phyloP scores from a whole-genome alignment of 2,113 vertebrate species.

The Ophthalmolycus amberensis region DNA sequence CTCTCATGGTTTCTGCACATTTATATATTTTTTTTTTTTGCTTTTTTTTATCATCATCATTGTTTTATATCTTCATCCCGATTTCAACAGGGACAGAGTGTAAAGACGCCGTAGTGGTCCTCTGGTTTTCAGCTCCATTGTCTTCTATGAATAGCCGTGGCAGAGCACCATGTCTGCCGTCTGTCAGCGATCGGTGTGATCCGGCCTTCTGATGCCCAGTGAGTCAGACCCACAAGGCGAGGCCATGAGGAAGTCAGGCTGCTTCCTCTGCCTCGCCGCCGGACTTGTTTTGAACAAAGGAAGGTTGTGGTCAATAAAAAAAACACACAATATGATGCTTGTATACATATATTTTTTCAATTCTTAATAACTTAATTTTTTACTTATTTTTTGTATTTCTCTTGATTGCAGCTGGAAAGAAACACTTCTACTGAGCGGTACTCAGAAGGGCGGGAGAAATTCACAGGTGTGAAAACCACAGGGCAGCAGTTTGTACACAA shows the following conservation, averaged over 20 bases:
- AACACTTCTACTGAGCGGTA: neutral
- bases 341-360: neutral
- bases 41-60: neutral
- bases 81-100: neutral
- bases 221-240: conserved; percentile 75
- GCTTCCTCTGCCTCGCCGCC: conserved; percentile 70
- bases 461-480: conserved; percentile 65
- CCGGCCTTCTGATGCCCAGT: conserved; percentile 52
- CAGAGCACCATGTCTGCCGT: conserved; percentile 7
- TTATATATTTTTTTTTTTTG: neutral
- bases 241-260: conserved; percentile 67
- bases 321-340: neutral
- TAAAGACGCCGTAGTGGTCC: neutral
- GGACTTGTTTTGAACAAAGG: conserved; percentile 66
- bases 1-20: neutral
- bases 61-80: neutral
- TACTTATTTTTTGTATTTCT: neutral
- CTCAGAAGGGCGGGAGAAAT: neutral
- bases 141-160: conserved; percentile 61
- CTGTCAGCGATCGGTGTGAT: conserved; percentile 52
- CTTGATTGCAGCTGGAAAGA: neutral
- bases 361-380: neutral
- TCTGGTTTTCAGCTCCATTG: conserved; percentile 38
- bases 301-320: conserved; percentile 7
- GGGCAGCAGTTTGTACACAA: neutral